Base-by-base conservation (phyloP, 2,797 vertebrate genomes). In the Mareca strepera region DNA sequence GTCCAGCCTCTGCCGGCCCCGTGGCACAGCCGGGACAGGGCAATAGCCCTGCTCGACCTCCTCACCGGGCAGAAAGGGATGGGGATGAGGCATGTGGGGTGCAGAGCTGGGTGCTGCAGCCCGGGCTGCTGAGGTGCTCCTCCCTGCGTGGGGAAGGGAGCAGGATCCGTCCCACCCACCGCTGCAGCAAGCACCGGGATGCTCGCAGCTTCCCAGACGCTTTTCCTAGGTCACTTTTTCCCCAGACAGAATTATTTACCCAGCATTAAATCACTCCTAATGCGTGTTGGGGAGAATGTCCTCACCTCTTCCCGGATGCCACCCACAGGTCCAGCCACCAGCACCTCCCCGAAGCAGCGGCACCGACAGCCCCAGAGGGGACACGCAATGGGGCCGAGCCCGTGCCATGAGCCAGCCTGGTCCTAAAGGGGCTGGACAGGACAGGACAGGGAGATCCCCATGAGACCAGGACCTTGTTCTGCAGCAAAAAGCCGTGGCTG, bases 21-120 rank as follows among this genome's bases (percentile, higher is more conserved):
- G 12, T 28, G 63, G 56, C 17, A 62, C 28, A 60, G 37, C 43
- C 1, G 63, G 50, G 59, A 74, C 31, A 21, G 17, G 37, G 39
- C 21, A 25, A 7, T 29, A 66, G 64, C 53, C 39, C 60, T 12
- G 1, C 25, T 21, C 20, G 18, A 37, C 5, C 31, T 46, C 52
- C 12, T 17, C 41, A 13, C 12, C 0, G 1, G n/a, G 25, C 0
- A 0, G 22, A 55, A 66, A 29, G 6, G 1, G 43, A 46, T 0
- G 29, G 6, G 1, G 37, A 53, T 0, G 8, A 39, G 5, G 48
- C 16, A 12, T 1, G 3, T 0, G 11, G 35, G 9, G 14, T 9
- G 46, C 46, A 48, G 46, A 48, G 46, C 46, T 48, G 46, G 48
- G 48, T 25, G 48, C 48, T 23, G 22, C 48, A 48, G 48, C 48